Evolutionary conservation across 2,888 invertebrate genomes (phyloP), one percentile per base, ranked within the genome.

Genomic region (Heliconius aoede): DNA sequence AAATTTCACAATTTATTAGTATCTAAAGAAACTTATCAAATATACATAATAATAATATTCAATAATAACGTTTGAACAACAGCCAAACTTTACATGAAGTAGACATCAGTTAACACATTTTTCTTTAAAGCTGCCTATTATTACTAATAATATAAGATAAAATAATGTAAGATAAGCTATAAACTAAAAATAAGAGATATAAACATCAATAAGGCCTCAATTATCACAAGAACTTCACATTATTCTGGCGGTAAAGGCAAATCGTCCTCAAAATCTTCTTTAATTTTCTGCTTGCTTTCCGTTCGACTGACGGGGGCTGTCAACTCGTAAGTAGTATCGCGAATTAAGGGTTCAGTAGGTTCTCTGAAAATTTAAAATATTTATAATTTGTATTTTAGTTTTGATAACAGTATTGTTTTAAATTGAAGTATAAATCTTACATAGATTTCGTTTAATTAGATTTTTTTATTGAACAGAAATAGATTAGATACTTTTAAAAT

Each of bases 221-320:
- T 11, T 32, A n/a, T 58, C n/a, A 58, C 0, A 32, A 15, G 13
- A 4, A 40, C 36, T 36, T 18, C 15, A 36, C 13, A 36, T 77
- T 85, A 94, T 80, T 94, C 94, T 3, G 94, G 94, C 1, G 94
- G 94, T 60, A 94, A 82, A 18, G 94, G 94, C 65, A 94, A 83
- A 65, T 94, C 94, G n/a, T 93, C 93, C 4, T 92, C 93, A 73
- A 88, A 89, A 58, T 91, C 90, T 55, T 91, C 92, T 9, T 84
- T 13, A 72, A 46, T 85, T 82, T 89, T 92, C 86, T 89, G 91
- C 78, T 85, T 88, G 24, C 76, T 81, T 7, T 88, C 89, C 2
- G 83, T 69, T 3, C 89, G 87, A 13, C 83, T 84, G 2, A 86
- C 78, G 0, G 89, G 85, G 0, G 91, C 87, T 28, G 82, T 86